Conservation (phyloP, 2,888 invertebrate species). For the Ceriagrion tenellum region DNA sequence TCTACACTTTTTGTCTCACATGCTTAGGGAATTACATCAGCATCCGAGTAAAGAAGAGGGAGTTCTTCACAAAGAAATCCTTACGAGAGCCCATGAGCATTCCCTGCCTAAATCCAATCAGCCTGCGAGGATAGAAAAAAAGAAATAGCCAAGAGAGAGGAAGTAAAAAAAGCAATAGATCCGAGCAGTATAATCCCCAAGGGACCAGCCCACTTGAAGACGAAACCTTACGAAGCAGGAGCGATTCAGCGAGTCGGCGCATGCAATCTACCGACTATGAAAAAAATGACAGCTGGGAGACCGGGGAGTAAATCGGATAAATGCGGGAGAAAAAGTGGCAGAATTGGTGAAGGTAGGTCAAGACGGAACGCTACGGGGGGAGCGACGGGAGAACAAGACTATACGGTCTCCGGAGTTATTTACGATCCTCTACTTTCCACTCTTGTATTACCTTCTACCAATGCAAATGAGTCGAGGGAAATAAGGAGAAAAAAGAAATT, state of each 20-base stretch:
- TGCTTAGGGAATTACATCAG: too few relatives aligned
- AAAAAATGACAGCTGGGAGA: background rate
- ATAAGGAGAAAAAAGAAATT: too few relatives aligned
- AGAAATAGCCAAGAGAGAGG: background rate
- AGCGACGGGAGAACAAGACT: background rate
- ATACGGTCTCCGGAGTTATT: background rate
- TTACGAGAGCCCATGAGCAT: background rate
- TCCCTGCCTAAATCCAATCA: slow-evolving; percentile 9
- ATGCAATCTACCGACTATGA: slow-evolving; percentile 6
- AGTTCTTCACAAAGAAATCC: background rate
- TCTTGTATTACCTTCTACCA: too few relatives aligned
- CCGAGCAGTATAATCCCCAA: background rate
- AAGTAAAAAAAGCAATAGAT: background rate
- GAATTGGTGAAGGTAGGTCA: background rate
- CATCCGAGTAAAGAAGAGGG: too few relatives aligned
- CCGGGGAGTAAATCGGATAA: background rate
- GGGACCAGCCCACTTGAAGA: background rate
- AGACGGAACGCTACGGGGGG: background rate
- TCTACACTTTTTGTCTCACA: too few relatives aligned
- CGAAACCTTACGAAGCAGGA: slow-evolving; percentile 6
- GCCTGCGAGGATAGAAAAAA: background rate
- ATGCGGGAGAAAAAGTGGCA: background rate
- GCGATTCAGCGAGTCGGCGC: slow-evolving; percentile 16
- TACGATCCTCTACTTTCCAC: background rate
- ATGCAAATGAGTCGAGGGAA: too few relatives aligned